Evolutionary conservation across 2,888 invertebrate species (phyloP), one percentile per base, ranked within the genome.

Genomic region (Yponomeuta evonymella): DNA sequence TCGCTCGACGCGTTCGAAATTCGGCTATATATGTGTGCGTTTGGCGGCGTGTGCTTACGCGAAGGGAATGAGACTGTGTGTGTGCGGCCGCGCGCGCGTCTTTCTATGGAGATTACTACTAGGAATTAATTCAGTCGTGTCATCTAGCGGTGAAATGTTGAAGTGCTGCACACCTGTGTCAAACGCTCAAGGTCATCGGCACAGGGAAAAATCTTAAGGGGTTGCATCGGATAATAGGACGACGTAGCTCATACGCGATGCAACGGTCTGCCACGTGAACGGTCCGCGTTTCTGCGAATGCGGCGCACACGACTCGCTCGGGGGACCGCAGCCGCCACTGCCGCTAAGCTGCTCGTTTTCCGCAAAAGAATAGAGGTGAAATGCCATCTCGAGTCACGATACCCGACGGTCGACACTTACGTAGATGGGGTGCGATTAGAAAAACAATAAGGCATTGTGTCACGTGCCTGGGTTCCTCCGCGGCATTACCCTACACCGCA

Each of bases 381-480:
- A 79, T 78, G 76, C 75, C 75, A 74, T 75, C 75, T 74, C 77
- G 75, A 74, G 74, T 75, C 75, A 74, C 76, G 76, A 74, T 75
- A 74, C 72, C 48, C 67, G 70, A 72, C 70, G 63, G 51, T 66
- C 69, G 70, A 72, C 70, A 69, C 43, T 62, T 67, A 72, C 72
- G 71, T 72, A 71, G 71, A 72, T 75, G 74, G 77, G 76, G 76
- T 68, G 67, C 58, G 79, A 79, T 83, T 80, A 80, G 75, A 80
- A 80, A 79, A 82, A 84, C 78, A 79, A 78, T 58, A 77, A 79
- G 79, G 74, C 74, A 81, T 80, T 81, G 80, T 82, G 83, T 85
- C 86, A 84, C 84, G 84, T 87, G 86, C 81, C 79, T 74, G 72
- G 71, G 69, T 70, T 29, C 69, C 72, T 73, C 70, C 58, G 12